phyloP scores from a whole-genome alignment of 2,113 vertebrate genomes.

The Drymodes brunneopygia region DNA sequence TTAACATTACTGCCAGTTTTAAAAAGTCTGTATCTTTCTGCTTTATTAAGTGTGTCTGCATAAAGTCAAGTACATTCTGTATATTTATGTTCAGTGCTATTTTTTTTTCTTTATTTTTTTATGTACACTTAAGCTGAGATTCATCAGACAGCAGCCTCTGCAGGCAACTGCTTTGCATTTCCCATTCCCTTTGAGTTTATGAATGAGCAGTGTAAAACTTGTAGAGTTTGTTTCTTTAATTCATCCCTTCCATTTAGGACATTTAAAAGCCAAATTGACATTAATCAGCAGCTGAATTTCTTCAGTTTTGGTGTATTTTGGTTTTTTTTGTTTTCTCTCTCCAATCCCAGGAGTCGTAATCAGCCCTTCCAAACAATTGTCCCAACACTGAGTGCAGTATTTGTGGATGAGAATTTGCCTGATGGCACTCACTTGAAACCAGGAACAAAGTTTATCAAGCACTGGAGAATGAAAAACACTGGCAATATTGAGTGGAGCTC shows the following conservation, averaged over 20 bases:
- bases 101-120: not conserved
- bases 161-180: not conserved
- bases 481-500: constrained; percentile 91
- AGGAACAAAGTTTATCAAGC: constrained; percentile 94
- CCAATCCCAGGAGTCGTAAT: constrained; percentile 75
- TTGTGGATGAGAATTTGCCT: constrained; percentile 98
- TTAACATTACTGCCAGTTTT: not conserved
- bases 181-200: not conserved
- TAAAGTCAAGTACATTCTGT: not conserved
- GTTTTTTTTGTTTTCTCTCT: not conserved
- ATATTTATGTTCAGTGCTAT: not conserved
- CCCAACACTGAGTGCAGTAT: constrained; percentile 89
- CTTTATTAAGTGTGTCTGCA: not conserved
- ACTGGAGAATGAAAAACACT: constrained; percentile 97
- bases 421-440: constrained; percentile 92
- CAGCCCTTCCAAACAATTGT: constrained; percentile 85
- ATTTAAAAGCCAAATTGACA: not conserved
- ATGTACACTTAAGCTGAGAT: not conserved
- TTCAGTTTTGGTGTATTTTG: not conserved
- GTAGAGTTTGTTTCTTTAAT: not conserved
- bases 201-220: not conserved
- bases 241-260: not conserved
- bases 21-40: not conserved
- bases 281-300: not conserved
- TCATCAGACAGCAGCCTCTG: not conserved